Evolutionary conservation across 2,888 invertebrate species (phyloP), one percentile per base, ranked within the genome.

Genomic region (Eupithecia subumbrata): DNA sequence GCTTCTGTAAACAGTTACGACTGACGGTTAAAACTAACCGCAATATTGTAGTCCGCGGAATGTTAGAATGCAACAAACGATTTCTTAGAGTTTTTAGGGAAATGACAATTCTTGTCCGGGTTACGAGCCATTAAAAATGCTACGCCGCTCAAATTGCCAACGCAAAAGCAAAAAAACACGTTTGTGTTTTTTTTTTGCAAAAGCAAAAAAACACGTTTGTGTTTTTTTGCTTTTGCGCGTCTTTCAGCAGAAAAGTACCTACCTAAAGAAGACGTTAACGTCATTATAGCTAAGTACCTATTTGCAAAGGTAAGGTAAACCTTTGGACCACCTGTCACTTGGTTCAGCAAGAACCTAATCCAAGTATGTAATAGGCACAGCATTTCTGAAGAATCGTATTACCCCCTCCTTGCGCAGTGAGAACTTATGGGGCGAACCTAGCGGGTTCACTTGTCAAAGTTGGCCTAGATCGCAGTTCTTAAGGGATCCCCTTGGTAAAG

Each of bases 1-100:
- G 89, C 91, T 85, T 88, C 89, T 90, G 90, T 93, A 91, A 93
- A 94, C 88, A 87, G 91, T 94, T 94, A 95, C 84, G 91, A 89
- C 87, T 80, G 81, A 84, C 88, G 86, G 92, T 93, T 92, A 92
- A 91, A 92, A 92, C 90, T 91, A 90, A 92, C 93, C 93, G 81
- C 90, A 82, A 84, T 84, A 84, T 87, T 84, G 86, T 25, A 60
- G 60, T 60, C 12, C 14, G 25, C 25, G 60, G 60, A 25, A 60
- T 60, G 22, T 25, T 12, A 14, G 22, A 60, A 12, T 25, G 25
- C 25, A 60, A 14, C 2, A 25, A 60, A 60, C 11, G 60, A 60
- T 25, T 60, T 0, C 0, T 12, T 25, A 60, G 22, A 60, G 1
- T 25, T 56, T 56, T 56, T 56, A 56, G 52, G 48, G n/a, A 56